Conservation (phyloP, 2,113 vertebrate genomes). For the Lamprologus callipterus region DNA sequence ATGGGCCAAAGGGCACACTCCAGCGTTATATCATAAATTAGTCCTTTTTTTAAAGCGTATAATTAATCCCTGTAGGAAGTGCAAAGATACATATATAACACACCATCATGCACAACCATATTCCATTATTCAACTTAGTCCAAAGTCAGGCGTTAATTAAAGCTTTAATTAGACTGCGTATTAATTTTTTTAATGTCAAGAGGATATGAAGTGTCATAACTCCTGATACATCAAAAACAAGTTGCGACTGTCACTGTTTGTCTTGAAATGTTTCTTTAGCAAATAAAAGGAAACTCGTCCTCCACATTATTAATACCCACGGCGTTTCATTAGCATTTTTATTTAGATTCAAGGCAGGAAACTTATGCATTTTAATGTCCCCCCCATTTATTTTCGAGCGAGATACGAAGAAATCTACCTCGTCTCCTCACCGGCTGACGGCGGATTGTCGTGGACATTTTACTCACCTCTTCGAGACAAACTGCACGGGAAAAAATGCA, state of each 20-base stretch:
- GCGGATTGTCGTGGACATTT: not conserved
- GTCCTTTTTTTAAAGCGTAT: constrained; percentile 6
- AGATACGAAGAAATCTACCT: constrained; percentile 10
- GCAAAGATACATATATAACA: constrained; percentile 13
- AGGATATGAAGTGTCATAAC: constrained; percentile 2
- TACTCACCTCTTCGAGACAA: not conserved
- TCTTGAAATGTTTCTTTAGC: constrained; percentile 39
- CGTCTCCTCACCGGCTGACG: not conserved
- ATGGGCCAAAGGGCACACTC: constrained; percentile 33
- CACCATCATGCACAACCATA: not conserved
- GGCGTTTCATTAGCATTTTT: constrained; percentile 55
- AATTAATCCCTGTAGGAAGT: constrained; percentile 42
- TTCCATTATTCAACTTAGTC: constrained; percentile 16
- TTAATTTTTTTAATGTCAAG: constrained; percentile 34
- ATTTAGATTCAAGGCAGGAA: constrained; percentile 55
- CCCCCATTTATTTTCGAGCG: constrained; percentile 19
- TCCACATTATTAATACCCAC: constrained; percentile 50
- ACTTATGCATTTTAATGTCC: constrained; percentile 60
- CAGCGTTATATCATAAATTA: constrained; percentile 24
- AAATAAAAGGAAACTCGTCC: constrained; percentile 32
- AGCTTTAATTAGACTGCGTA: constrained; percentile 10
- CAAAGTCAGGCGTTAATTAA: constrained; percentile 36
- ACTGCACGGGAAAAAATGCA: not conserved
- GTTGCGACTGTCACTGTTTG: not conserved
- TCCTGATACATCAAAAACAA: constrained; percentile 29